phyloP scores from a whole-genome alignment of 2,888 invertebrate genomes.

The Cheiracanthium punctorium region DNA sequence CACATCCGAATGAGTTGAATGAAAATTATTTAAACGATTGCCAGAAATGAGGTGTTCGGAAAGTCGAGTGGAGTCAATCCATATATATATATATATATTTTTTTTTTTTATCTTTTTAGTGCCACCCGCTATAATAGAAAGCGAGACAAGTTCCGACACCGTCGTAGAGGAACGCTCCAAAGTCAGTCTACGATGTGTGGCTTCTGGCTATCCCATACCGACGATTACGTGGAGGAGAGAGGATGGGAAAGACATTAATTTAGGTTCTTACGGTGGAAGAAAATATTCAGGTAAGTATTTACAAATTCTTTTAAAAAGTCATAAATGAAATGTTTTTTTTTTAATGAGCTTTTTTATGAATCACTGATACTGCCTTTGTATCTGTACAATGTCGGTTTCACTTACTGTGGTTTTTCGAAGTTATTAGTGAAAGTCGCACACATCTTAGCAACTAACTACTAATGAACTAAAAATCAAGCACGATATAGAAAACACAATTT shows the following conservation, averaged over 20 bases:
- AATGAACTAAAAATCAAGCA: too few relatives aligned
- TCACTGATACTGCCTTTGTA: too few relatives aligned
- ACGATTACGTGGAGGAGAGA: constrained; percentile 95
- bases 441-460: too few relatives aligned
- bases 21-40: too few relatives aligned
- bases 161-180: constrained; percentile 92
- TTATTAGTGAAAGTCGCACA: too few relatives aligned
- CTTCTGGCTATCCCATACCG: constrained; percentile 90
- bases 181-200: constrained; percentile 92
- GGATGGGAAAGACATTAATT: constrained; percentile 89
- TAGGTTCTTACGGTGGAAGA: constrained; percentile 79
- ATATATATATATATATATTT: too few relatives aligned
- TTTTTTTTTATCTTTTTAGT: constrained; percentile 78
- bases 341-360: background rate
- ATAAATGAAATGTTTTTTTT: background rate
- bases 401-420: too few relatives aligned
- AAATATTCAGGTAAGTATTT: constrained; percentile 69
- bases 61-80: too few relatives aligned
- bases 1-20: too few relatives aligned
- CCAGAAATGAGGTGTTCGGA: too few relatives aligned
- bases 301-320: background rate
- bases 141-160: constrained; percentile 80
- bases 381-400: too few relatives aligned
- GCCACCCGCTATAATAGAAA: constrained; percentile 93
- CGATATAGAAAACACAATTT: too few relatives aligned